These are phyloP conservation scores for Arnoldichthys spilopterus DNA, from an alignment of 2,797 vertebrate genomes.

Conservation along the genomic window DNA sequence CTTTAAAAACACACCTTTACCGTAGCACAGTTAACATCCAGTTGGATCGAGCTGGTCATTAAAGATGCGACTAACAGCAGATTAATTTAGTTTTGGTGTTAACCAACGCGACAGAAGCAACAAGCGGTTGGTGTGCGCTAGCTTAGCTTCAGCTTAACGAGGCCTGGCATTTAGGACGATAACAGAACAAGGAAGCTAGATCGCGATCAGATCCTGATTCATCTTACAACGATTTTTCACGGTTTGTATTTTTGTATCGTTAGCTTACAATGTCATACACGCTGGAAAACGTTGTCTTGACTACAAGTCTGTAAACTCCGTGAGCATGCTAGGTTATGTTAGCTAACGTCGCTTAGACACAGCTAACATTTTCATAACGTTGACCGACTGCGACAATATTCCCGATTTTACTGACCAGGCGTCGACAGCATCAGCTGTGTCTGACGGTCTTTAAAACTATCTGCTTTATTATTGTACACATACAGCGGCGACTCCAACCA, in stretches of 20 bases:
- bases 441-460: too few relatives aligned
- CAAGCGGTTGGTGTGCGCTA: conserved; percentile 6
- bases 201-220: background rate
- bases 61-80: background rate
- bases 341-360: background rate
- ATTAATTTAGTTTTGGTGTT: background rate
- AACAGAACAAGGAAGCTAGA: background rate
- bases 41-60: background rate
- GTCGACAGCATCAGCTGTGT: background rate
- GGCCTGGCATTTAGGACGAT: background rate
- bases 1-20: too few relatives aligned
- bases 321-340: background rate
- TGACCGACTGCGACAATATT: background rate
- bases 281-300: background rate
- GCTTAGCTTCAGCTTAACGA: background rate
- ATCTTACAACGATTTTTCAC: background rate
- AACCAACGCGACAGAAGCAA: background rate
- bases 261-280: background rate
- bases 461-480: background rate
- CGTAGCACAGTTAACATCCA: background rate
- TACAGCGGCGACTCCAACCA: too few relatives aligned
- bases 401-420: background rate
- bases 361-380: background rate
- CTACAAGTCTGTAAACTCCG: background rate
- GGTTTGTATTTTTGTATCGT: background rate